phyloP scores from a whole-genome alignment of 2,888 invertebrate genomes.

The Tillus elongatus region DNA sequence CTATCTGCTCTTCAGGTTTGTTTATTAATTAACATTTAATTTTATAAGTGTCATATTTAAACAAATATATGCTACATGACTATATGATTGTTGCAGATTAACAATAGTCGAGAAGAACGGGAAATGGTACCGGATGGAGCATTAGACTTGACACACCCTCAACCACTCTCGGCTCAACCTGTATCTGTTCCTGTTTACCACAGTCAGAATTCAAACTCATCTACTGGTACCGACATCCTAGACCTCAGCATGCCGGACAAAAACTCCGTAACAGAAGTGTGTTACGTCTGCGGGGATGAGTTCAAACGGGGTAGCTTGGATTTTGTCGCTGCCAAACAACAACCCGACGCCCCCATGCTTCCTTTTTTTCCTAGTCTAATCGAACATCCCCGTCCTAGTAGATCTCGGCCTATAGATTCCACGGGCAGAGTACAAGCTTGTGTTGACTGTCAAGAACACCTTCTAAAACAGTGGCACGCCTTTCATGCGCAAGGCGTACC shows the following conservation, averaged over 20 bases:
- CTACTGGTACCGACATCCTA: slow-evolving; percentile 72
- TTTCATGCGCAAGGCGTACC: slow-evolving; percentile 57
- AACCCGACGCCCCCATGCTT: slow-evolving; percentile 41
- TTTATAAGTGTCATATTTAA: too few relatives aligned
- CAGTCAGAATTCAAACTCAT: slow-evolving; percentile 41
- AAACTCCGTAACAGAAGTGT: slow-evolving; percentile 81
- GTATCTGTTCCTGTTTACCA: slow-evolving; percentile 33
- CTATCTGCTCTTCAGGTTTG: too few relatives aligned
- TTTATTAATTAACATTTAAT: too few relatives aligned
- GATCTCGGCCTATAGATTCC: slow-evolving; percentile 79
- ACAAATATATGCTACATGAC: too few relatives aligned
- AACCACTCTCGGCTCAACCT: slow-evolving; percentile 38
- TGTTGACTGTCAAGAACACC: slow-evolving; percentile 72
- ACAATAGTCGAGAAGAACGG: slow-evolving; percentile 25
- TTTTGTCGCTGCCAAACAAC: slow-evolving; percentile 54
- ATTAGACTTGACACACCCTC: slow-evolving; percentile 47
- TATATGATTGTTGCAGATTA: slow-evolving; percentile 27
- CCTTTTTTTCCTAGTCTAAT: slow-evolving; percentile 67
- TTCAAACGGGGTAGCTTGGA: slow-evolving; percentile 72
- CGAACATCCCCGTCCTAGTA: slow-evolving; percentile 76
- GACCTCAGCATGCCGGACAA: slow-evolving; percentile 90
- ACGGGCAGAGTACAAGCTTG: slow-evolving; percentile 71
- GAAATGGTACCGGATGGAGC: slow-evolving; percentile 39
- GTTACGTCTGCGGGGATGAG: slow-evolving; percentile 85
- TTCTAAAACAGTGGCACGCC: slow-evolving; percentile 80